Evolutionary conservation across 2,888 invertebrate genomes (phyloP).

Genomic region (Caenorhabditis parvicauda): DNA sequence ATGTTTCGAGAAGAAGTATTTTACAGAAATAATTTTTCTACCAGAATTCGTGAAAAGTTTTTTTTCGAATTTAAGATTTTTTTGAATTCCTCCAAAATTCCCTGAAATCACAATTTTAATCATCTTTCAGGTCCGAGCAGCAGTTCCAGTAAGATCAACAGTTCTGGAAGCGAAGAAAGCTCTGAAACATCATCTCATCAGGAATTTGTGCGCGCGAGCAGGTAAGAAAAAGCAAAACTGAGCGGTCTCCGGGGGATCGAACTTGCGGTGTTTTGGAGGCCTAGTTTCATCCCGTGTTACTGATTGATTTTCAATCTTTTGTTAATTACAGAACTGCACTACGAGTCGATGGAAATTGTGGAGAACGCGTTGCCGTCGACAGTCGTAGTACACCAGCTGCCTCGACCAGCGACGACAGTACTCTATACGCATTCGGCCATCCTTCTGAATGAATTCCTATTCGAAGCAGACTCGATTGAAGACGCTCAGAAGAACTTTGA

Average conservation of each 20-base stretch:
- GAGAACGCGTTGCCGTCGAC: slow-evolving; percentile 19
- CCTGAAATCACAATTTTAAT: no score
- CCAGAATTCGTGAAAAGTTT: no score
- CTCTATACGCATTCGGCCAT: slow-evolving; percentile 34
- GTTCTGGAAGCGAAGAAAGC: slow-evolving; percentile 40
- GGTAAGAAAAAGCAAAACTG: no score
- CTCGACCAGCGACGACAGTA: slow-evolving; percentile 35
- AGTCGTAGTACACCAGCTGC: slow-evolving; percentile 32
- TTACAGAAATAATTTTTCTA: no score
- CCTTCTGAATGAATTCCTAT: slow-evolving; percentile 42
- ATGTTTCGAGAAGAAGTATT: no score
- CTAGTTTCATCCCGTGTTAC: background rate
- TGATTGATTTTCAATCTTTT: background rate
- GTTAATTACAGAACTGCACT: slow-evolving; percentile 41
- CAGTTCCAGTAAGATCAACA: slow-evolving; percentile 35
- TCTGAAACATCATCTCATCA: slow-evolving; percentile 38
- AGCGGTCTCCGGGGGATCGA: background rate
- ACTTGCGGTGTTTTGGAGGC: background rate
- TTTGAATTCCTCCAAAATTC: no score
- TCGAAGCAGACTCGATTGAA: slow-evolving; percentile 44
- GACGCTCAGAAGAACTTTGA: slow-evolving; percentile 48
- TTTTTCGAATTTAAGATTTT: no score
- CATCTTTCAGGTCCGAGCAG: slow-evolving; percentile 33
- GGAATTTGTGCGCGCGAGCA: slow-evolving; percentile 38
- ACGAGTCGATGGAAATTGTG: slow-evolving; percentile 46